phyloP scores from a whole-genome alignment of 2,888 invertebrate species.

The Dolichomitus sp. region DNA sequence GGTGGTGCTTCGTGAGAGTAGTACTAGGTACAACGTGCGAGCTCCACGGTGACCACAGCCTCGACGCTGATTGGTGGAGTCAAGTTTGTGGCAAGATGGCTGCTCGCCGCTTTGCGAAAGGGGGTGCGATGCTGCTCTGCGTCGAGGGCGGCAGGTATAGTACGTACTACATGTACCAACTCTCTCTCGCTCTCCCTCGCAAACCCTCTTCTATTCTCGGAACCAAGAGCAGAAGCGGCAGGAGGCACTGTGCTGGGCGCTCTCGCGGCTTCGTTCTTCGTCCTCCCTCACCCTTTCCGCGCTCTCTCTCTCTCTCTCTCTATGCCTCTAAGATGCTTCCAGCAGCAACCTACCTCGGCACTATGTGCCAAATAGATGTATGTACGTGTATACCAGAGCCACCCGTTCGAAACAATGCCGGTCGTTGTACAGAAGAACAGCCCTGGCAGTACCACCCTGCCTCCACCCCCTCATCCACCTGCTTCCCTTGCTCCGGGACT shows the following conservation, averaged over 20 bases:
- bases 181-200: constrained; percentile 52
- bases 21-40: constrained; percentile 69
- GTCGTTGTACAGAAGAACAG: constrained; percentile 74
- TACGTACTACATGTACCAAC: constrained; percentile 33
- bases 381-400: constrained; percentile 75
- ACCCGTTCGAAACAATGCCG: constrained; percentile 84
- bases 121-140: constrained; percentile 67
- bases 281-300: constrained; percentile 45
- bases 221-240: constrained; percentile 68
- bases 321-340: constrained; percentile 82
- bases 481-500: constrained; percentile 66
- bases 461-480: constrained; percentile 68
- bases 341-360: constrained; percentile 66
- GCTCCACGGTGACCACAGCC: constrained; percentile 86
- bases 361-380: constrained; percentile 83
- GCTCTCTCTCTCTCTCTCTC: constrained; percentile 76
- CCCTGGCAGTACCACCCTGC: constrained; percentile 60
- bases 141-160: constrained; percentile 65
- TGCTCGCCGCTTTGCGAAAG: constrained; percentile 73
- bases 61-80: constrained; percentile 86
- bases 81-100: constrained; percentile 86
- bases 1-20: constrained; percentile 47
- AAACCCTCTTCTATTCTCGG: constrained; percentile 63
- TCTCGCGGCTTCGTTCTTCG: constrained; percentile 33
- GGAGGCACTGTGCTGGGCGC: constrained; percentile 46